A percentile compares a stretch with the other conserved stretches of the same genome.
Evolutionary conservation across 2,113 vertebrate species (phyloP).

Genomic region (Symphodus melops): DNA sequence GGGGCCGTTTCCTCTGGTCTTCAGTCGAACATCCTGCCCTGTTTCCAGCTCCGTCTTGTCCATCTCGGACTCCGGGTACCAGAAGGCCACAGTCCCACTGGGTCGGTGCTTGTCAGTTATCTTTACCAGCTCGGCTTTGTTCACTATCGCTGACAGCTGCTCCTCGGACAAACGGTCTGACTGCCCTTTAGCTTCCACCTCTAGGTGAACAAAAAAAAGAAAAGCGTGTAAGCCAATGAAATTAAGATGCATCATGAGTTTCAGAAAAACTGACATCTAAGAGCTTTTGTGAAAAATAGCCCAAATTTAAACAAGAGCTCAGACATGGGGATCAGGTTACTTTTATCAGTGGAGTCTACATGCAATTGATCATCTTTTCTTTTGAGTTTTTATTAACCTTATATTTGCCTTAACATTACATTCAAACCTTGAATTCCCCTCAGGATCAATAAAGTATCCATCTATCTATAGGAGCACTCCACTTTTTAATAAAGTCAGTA

Average conservation of each 20-base stretch:
- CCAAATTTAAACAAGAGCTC: no score
- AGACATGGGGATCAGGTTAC: no score
- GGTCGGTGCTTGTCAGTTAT: slow-evolving; percentile 83
- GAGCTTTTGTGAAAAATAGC: no score
- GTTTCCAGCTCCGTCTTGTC: slow-evolving; percentile 85
- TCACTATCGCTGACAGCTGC: slow-evolving; percentile 79
- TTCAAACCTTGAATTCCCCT: no score
- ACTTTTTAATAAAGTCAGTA: no score
- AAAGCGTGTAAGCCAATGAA: neutral
- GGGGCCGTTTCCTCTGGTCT: slow-evolving; percentile 88
- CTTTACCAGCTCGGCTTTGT: slow-evolving; percentile 82
- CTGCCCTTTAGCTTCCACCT: slow-evolving; percentile 86
- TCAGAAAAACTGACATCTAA: no score
- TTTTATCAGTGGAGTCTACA: no score
- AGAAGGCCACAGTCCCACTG: slow-evolving; percentile 83
- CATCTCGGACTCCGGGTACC: slow-evolving; percentile 87
- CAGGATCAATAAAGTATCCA: no score
- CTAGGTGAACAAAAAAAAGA: slow-evolving; percentile 67
- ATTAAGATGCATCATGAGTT: neutral
- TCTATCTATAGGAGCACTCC: no score
- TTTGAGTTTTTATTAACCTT: no score
- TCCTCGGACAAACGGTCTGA: slow-evolving; percentile 81
- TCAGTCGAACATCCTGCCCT: slow-evolving; percentile 85
- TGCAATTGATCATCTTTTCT: no score
- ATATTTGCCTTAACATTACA: no score